A percentile compares a stretch with the other conserved stretches of the same genome.
Conservation (phyloP, 2,888 invertebrate genomes). For the Hedychridium roseum region DNA sequence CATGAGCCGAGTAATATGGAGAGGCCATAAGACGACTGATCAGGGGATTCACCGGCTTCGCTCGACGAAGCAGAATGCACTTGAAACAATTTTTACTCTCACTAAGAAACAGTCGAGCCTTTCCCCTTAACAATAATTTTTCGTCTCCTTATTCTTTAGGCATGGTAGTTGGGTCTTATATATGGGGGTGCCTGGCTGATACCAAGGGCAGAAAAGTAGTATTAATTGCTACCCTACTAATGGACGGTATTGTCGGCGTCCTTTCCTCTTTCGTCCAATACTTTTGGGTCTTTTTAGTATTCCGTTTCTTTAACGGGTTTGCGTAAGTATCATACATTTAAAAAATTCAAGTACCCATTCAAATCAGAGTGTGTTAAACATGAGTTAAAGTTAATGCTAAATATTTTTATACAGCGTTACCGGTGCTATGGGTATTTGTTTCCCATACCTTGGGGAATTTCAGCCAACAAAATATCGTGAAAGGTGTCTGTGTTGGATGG, state of each 20-base stretch:
- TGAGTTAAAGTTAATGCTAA: not conserved
- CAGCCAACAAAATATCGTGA: slow-evolving; percentile 82
- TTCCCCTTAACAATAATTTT: not conserved
- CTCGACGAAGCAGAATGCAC: slow-evolving; percentile 4
- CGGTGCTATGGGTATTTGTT: slow-evolving; percentile 84
- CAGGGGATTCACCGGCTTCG: slow-evolving; percentile 23
- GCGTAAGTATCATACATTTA: slow-evolving; percentile 70
- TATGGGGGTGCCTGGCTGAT: slow-evolving; percentile 86
- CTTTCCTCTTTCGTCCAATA: slow-evolving; percentile 78
- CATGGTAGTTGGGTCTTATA: slow-evolving; percentile 84
- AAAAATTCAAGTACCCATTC: not conserved
- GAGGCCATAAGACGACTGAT: slow-evolving; percentile 19
- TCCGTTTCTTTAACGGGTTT: slow-evolving; percentile 81
- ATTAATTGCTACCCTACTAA: slow-evolving; percentile 75
- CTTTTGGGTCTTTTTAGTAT: slow-evolving; percentile 75
- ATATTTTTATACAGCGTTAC: slow-evolving; percentile 70
- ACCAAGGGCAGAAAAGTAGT: slow-evolving; percentile 82
- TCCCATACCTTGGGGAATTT: slow-evolving; percentile 84
- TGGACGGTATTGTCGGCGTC: slow-evolving; percentile 78
- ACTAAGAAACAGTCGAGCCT: not conserved
- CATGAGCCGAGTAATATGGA: slow-evolving; percentile 10
- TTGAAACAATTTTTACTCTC: not conserved
- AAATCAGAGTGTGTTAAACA: not conserved
- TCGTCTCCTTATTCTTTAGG: slow-evolving; percentile 64
- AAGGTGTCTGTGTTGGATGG: slow-evolving; percentile 85